phyloP scores from a whole-genome alignment of 2,797 vertebrate species.

The Smutsia gigantea region DNA sequence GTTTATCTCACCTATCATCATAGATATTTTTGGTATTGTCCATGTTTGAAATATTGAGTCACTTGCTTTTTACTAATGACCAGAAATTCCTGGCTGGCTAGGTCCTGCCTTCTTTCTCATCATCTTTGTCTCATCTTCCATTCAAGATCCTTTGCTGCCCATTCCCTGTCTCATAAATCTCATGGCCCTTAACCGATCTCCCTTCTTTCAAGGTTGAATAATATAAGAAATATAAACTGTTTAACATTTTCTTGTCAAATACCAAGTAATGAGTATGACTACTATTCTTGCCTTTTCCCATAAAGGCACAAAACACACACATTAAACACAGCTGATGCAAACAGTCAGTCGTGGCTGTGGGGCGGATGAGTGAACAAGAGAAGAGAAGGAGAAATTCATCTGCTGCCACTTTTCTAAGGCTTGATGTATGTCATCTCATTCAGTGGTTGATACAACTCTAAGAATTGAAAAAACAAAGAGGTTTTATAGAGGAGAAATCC shows the following conservation, averaged over 20 bases:
- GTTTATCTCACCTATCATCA: not conserved
- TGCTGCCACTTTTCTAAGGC: not conserved
- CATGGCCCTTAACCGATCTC: not conserved
- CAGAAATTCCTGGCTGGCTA: not conserved
- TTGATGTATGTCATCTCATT: not conserved
- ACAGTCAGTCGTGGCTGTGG: accelerated
- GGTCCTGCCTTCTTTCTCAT: not conserved
- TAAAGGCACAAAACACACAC: not conserved
- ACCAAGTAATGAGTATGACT: not conserved
- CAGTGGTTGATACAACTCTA: not conserved
- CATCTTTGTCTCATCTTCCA: not conserved
- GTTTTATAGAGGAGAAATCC: not conserved
- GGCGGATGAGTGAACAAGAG: not conserved
- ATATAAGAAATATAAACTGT: not conserved
- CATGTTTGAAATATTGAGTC: not conserved
- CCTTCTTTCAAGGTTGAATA: not conserved
- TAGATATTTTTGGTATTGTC: not conserved
- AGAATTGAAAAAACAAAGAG: not conserved
- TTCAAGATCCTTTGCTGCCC: not conserved
- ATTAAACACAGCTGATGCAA: not conserved
- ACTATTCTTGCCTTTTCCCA: not conserved
- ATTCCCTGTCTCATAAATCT: not conserved
- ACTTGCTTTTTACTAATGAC: not conserved
- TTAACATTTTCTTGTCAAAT: not conserved
- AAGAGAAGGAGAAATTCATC: not conserved